Evolutionary conservation across 2,888 invertebrate genomes (phyloP).

Genomic region (Micoletzkya japonica): DNA sequence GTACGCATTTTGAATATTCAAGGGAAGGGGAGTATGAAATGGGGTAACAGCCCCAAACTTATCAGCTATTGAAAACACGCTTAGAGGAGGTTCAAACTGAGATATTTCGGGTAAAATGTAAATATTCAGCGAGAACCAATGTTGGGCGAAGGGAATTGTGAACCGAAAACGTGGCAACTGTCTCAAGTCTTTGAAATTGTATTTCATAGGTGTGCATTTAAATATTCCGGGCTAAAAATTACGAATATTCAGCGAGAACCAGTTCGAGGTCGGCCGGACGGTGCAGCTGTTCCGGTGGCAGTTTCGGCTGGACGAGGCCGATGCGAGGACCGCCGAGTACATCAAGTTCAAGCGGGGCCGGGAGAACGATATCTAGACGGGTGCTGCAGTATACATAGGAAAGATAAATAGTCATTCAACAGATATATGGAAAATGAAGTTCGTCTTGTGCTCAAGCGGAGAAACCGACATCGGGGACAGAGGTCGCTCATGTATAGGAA

Average conservation of each 20-base stretch:
- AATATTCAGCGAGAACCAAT: too few species aligned
- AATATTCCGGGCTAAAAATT: not conserved
- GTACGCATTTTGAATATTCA: too few species aligned
- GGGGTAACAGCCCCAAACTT: too few species aligned
- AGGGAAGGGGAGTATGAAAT: too few species aligned
- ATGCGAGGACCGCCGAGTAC: slow-evolving; percentile 40
- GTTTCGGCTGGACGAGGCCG: slow-evolving; percentile 39
- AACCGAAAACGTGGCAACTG: not conserved
- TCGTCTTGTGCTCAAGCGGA: not conserved
- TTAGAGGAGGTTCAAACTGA: too few species aligned
- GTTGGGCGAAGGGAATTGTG: too few species aligned
- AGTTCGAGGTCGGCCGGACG: slow-evolving; percentile 28
- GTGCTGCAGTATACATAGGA: too few species aligned
- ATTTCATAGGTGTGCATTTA: not conserved
- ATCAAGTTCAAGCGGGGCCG: slow-evolving; percentile 36
- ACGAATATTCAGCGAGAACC: slow-evolving; percentile 37
- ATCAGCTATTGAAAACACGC: too few species aligned
- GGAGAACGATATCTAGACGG: slow-evolving; percentile 7
- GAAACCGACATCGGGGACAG: too few species aligned
- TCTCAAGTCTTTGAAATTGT: not conserved
- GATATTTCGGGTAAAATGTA: too few species aligned
- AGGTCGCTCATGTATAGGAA: too few species aligned
- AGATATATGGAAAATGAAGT: not conserved
- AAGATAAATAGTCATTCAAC: not conserved
- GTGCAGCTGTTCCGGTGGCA: slow-evolving; percentile 48